Evolutionary conservation across 2,888 invertebrate genomes (phyloP).

Genomic region (Blomia tropicalis): DNA sequence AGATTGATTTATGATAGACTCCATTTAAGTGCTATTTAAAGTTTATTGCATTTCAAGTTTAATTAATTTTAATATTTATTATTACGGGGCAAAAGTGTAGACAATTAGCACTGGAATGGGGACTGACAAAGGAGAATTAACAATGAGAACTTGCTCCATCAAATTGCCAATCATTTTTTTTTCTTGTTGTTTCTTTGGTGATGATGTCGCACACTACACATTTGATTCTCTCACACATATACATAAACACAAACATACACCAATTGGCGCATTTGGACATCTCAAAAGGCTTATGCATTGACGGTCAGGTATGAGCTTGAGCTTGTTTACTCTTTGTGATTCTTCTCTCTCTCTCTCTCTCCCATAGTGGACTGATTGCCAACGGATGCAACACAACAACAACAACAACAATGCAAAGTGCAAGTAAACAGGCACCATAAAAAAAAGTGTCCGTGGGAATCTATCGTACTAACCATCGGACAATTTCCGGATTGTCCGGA

Average conservation of each 20-base stretch:
- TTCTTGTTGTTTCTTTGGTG: too few species aligned
- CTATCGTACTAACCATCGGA: background rate
- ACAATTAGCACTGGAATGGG: background rate
- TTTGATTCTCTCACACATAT: background rate
- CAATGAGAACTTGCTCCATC: background rate
- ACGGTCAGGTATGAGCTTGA: background rate
- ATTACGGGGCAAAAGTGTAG: slow-evolving; percentile 7
- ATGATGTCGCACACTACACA: background rate
- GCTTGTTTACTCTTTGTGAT: background rate
- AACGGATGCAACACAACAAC: too few species aligned
- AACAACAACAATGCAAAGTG: slow-evolving; percentile 15
- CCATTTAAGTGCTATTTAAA: slow-evolving; percentile 11
- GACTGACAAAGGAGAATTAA: slow-evolving; percentile 12
- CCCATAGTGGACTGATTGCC: too few species aligned
- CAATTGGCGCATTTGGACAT: background rate
- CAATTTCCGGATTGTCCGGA: slow-evolving; percentile 11
- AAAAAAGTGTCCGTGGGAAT: slow-evolving; percentile 7
- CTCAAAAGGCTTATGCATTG: background rate
- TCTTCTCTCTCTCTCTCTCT: too few species aligned
- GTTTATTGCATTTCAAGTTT: slow-evolving; percentile 11
- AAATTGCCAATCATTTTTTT: slow-evolving; percentile 1
- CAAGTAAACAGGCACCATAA: slow-evolving; percentile 5
- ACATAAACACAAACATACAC: background rate
- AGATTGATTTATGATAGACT: slow-evolving; percentile 9
- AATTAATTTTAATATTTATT: slow-evolving; percentile 13